Evolutionary conservation across 2,797 vertebrate genomes (phyloP).

Genomic region (Labroides dimidiatus): DNA sequence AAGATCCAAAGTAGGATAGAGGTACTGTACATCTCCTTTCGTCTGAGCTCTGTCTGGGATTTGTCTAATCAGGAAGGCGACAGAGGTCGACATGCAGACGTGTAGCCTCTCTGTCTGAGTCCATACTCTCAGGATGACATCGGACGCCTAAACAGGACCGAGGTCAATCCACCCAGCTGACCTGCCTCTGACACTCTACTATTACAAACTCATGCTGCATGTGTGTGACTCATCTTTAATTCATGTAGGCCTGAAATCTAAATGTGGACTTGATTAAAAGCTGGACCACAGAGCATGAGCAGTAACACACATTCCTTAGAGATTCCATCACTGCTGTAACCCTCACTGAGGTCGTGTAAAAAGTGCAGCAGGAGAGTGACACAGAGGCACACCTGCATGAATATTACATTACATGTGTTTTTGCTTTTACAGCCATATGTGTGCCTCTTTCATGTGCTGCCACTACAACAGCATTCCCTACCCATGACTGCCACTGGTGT

Average conservation of each 20-base stretch:
- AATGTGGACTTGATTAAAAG: slow-evolving; percentile 63
- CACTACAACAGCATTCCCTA: slow-evolving; percentile 8
- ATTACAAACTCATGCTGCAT: slow-evolving; percentile 27
- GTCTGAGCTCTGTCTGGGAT: slow-evolving; percentile 34
- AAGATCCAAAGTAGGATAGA: slow-evolving; percentile 24
- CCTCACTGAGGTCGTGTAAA: slow-evolving; percentile 3
- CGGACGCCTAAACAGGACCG: slow-evolving; percentile 30
- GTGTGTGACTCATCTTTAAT: slow-evolving; percentile 58
- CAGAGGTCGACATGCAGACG: slow-evolving; percentile 52
- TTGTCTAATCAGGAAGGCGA: slow-evolving; percentile 65
- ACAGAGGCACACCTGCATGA: slow-evolving; percentile 64
- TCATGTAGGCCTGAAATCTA: slow-evolving; percentile 46
- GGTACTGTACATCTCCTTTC: slow-evolving; percentile 23
- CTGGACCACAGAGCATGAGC: slow-evolving; percentile 25
- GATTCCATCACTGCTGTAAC: slow-evolving; percentile 42
- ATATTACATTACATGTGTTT: slow-evolving; percentile 66
- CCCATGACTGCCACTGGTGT: slow-evolving; percentile 49
- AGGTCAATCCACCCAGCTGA: slow-evolving; percentile 50
- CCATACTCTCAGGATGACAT: slow-evolving; percentile 39
- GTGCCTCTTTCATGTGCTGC: slow-evolving; percentile 56
- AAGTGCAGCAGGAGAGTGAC: slow-evolving; percentile 9
- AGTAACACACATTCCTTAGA: slow-evolving; percentile 35
- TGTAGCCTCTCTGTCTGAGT: slow-evolving; percentile 38
- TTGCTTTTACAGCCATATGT: slow-evolving; percentile 46
- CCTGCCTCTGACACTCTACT: slow-evolving; percentile 36